Evolutionary conservation across 2,888 invertebrate species (phyloP).

Genomic region (Hydrotaea diabolus): DNA sequence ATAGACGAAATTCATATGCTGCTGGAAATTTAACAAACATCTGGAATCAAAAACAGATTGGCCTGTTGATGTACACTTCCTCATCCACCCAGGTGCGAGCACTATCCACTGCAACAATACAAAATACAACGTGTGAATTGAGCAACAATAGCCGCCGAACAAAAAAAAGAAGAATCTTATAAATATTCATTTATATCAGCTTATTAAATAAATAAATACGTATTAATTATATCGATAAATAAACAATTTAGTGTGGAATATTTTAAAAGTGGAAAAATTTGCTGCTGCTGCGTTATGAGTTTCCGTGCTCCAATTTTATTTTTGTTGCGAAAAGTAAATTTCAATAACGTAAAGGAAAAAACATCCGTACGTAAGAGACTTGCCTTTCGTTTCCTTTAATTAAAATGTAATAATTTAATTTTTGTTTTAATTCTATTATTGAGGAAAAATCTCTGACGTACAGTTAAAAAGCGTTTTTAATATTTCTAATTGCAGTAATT

Average conservation of each 20-base stretch:
- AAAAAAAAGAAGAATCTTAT: not conserved
- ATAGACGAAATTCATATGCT: not conserved
- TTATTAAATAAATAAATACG: not conserved
- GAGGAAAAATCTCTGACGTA: too few species aligned
- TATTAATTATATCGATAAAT: not conserved
- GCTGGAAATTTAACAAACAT: not conserved
- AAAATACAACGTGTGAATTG: not conserved
- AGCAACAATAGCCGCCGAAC: not conserved
- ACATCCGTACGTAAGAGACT: too few species aligned
- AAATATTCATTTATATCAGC: not conserved
- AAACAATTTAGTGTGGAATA: not conserved
- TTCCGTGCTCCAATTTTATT: too few species aligned
- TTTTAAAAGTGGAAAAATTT: not conserved
- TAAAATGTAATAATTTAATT: too few species aligned
- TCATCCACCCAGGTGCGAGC: not conserved
- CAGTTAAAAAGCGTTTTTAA: too few species aligned
- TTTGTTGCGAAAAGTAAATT: too few species aligned
- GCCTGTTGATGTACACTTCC: not conserved
- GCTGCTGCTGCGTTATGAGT: too few species aligned
- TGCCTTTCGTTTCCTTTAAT: too few species aligned
- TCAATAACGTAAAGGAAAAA: too few species aligned
- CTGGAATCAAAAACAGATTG: not conserved
- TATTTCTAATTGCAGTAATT: too few species aligned
- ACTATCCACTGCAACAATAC: not conserved
- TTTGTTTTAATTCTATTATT: too few species aligned